Base-by-base conservation (phyloP, 2,888 invertebrate genomes). In the Cheilosia scutellata region DNA sequence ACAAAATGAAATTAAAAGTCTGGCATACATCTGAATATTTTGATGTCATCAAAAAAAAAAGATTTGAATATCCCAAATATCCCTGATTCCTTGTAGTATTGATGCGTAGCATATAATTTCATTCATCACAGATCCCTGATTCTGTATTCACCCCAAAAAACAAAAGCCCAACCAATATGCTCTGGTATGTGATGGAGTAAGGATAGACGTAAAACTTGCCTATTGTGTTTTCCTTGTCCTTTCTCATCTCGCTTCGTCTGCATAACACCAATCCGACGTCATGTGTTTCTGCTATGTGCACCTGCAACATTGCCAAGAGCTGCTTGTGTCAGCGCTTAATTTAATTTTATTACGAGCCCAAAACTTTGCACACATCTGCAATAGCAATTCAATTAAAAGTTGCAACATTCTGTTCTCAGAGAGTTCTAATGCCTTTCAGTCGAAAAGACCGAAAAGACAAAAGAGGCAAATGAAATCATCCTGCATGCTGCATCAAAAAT, bases 331-430 rank as follows among this genome's bases (percentile, higher is more conserved):
- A 53, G 58, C 37, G 55, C 47, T 75, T 75, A 75, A 79, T 79
- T 84, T 75, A 40, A 66, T 84, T 79, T 75, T 71, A 71, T 79
- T 65, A 60, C 75, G 47, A 71, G 55, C 57, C 79, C 57, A 60
- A 37, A 84, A 79, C 65, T 79, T 63, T 68, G 66, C 37, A 74
- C 63, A 83, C 83, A 83, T 79, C 74, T 83, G 83, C 83, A 83
- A 78, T 74, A 29, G 68, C 74, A 79, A 83, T 83, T 79, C 79
- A 83, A 83, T 83, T 83, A 83, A 83, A 83, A 83, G 29, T 83
- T 83, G 44, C 42, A 63, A 20, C 62, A 57, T 33, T 51, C 68
- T 42, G 60, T 44, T 40, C 20, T 53, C 66, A 29, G 27, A 27
- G 65, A 16, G 37, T 9, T 33, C 31, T 42, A 11, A 11, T 11